phyloP scores from a whole-genome alignment of 2,888 invertebrate species.

The Microctonus brassicae region DNA sequence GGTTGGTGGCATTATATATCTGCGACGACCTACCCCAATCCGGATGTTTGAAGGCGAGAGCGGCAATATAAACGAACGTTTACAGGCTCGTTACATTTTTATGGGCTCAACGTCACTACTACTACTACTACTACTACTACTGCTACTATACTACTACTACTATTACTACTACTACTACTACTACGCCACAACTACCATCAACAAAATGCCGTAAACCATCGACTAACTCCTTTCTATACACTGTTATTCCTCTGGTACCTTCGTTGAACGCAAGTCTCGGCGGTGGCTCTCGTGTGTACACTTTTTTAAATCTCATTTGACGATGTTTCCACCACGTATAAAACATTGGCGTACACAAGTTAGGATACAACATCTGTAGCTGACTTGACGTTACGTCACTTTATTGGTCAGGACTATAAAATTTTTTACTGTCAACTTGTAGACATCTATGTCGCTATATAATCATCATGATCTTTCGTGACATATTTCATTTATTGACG shows the following conservation, averaged over 20 bases:
- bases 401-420: slow-evolving; percentile 69
- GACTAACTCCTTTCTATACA: slow-evolving; percentile 47
- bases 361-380: slow-evolving; percentile 47
- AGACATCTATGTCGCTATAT: slow-evolving; percentile 48
- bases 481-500: background rate
- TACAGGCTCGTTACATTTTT: slow-evolving; percentile 71
- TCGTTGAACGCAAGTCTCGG: background rate
- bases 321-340: slow-evolving; percentile 45
- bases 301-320: slow-evolving; percentile 43
- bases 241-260: background rate
- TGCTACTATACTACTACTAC: slow-evolving; percentile 62
- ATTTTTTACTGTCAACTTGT: slow-evolving; percentile 63
- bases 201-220: slow-evolving; percentile 69
- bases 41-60: slow-evolving; percentile 62
- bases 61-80: slow-evolving; percentile 70
- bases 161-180: slow-evolving; percentile 67
- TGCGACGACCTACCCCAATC: slow-evolving; percentile 67
- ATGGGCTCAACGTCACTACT: slow-evolving; percentile 67
- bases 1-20: slow-evolving; percentile 46
- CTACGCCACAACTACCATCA: slow-evolving; percentile 66
- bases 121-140: too few relatives aligned
- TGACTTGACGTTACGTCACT: slow-evolving; percentile 67
- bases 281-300: slow-evolving; percentile 29
- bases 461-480: slow-evolving; percentile 45
- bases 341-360: slow-evolving; percentile 27